phyloP scores from a whole-genome alignment of 2,113 vertebrate genomes.

The Peromyscus maniculatus region DNA sequence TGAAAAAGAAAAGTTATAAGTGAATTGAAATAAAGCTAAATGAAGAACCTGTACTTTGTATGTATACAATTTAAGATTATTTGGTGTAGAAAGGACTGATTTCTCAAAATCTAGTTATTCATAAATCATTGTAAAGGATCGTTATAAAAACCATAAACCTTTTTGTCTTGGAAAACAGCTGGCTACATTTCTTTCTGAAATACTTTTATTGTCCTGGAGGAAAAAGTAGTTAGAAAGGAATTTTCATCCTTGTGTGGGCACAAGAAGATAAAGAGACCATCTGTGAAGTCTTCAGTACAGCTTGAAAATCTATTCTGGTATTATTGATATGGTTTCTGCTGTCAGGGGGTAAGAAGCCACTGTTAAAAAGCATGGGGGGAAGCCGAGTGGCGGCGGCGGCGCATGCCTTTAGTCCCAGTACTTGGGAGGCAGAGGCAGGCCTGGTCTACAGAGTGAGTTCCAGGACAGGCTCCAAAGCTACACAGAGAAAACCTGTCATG shows the following conservation, averaged over 20 bases:
- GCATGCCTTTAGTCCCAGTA: too few relatives aligned
- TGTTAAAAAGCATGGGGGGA: not conserved
- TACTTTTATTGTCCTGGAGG: not conserved
- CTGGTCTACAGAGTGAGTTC: too few relatives aligned
- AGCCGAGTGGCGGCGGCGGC: not conserved
- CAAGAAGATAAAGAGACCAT: not conserved
- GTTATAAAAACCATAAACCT: not conserved
- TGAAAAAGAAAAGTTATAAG: conserved; percentile 69
- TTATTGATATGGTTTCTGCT: not conserved
- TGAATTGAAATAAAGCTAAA: conserved; percentile 52
- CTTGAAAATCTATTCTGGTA: not conserved
- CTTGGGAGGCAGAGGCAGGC: too few relatives aligned
- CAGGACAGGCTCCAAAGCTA: too few relatives aligned
- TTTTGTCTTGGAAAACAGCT: not conserved
- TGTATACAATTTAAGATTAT: conserved; percentile 13
- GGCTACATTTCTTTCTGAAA: not conserved
- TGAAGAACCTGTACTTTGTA: conserved; percentile 55
- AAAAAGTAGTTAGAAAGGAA: not conserved
- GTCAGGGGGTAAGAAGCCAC: not conserved
- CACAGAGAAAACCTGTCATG: too few relatives aligned
- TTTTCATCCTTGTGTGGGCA: not conserved
- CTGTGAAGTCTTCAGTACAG: too few relatives aligned
- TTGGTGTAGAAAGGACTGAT: not conserved
- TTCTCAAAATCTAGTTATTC: not conserved
- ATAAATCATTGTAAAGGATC: conserved; percentile 12